Evolutionary conservation across 2,797 vertebrate genomes (phyloP).

Genomic region (Muraenolepis orangiensis): DNA sequence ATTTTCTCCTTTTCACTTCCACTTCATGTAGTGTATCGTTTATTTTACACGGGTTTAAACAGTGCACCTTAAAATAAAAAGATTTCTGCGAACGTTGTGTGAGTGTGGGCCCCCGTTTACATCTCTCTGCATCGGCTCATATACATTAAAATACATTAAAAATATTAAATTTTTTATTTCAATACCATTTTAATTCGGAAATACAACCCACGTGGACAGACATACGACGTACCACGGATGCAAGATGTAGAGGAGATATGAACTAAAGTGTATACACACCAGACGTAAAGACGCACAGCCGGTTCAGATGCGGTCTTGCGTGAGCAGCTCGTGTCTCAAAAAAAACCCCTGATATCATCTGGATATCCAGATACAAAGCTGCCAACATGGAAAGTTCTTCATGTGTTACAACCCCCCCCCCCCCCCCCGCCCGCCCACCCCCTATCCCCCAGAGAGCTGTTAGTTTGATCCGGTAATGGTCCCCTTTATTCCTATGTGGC

Average conservation of each 20-base stretch:
- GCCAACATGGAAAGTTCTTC: constrained; percentile 38
- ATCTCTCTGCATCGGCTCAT: too few relatives aligned
- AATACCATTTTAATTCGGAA: too few relatives aligned
- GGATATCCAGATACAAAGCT: constrained; percentile 32
- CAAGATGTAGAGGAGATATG: neutral
- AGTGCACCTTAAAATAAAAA: too few relatives aligned
- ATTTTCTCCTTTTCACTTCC: too few relatives aligned
- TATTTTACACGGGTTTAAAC: too few relatives aligned
- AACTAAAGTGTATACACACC: neutral
- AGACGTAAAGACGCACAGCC: neutral
- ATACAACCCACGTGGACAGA: too few relatives aligned
- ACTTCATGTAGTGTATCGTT: too few relatives aligned
- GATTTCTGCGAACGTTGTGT: too few relatives aligned
- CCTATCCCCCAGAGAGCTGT: constrained; percentile 35
- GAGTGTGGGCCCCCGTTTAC: too few relatives aligned
- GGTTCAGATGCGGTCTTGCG: neutral
- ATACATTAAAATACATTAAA: too few relatives aligned
- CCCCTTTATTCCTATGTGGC: constrained; percentile 48
- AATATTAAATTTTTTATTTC: too few relatives aligned
- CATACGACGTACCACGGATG: neutral
- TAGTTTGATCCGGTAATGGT: constrained; percentile 49
- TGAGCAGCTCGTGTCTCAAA: neutral
- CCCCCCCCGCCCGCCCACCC: neutral
- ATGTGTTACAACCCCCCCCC: neutral
- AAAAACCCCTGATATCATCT: too few relatives aligned